Conservation (phyloP, 2,888 invertebrate species). For the Macrostomum cliftonense region DNA sequence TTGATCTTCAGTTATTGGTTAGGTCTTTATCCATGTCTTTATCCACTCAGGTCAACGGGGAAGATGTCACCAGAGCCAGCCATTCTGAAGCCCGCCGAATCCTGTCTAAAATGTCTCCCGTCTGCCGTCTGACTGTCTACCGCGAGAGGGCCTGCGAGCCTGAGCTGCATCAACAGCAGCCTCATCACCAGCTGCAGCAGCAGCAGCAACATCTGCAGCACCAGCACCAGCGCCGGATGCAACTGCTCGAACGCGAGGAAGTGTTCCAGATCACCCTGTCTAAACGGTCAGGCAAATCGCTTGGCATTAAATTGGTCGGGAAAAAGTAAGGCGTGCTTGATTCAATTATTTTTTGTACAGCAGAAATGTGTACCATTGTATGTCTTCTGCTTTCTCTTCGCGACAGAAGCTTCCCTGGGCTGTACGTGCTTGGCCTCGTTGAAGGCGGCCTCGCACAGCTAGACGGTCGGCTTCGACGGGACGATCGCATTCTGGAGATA, state of each 20-base stretch:
- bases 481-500: slow-evolving; percentile 40
- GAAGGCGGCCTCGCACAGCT: slow-evolving; percentile 35
- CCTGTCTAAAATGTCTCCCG: slow-evolving; percentile 30
- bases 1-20: no score
- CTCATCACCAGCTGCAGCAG: no score
- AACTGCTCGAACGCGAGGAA: background rate
- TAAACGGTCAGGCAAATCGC: slow-evolving; percentile 32
- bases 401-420: slow-evolving; percentile 28
- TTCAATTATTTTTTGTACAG: no score
- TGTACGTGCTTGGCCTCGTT: slow-evolving; percentile 31
- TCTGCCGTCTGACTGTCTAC: slow-evolving; percentile 38
- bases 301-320: slow-evolving; percentile 39
- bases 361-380: no score
- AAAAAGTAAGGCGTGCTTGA: slow-evolving; percentile 29
- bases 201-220: background rate
- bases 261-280: slow-evolving; percentile 34
- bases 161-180: no score
- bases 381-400: no score
- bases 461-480: slow-evolving; percentile 37
- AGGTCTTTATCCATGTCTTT: no score
- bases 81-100: slow-evolving; percentile 31
- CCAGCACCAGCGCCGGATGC: background rate
- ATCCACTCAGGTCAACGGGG: slow-evolving; percentile 35
- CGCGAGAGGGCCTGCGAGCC: slow-evolving; percentile 24
- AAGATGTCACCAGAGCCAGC: slow-evolving; percentile 29